Percentiles rank a stretch among this genome's conserved stretches.
Evolutionary conservation across 2,113 vertebrate species (phyloP).

Genomic region (Sigmodon hispidus): DNA sequence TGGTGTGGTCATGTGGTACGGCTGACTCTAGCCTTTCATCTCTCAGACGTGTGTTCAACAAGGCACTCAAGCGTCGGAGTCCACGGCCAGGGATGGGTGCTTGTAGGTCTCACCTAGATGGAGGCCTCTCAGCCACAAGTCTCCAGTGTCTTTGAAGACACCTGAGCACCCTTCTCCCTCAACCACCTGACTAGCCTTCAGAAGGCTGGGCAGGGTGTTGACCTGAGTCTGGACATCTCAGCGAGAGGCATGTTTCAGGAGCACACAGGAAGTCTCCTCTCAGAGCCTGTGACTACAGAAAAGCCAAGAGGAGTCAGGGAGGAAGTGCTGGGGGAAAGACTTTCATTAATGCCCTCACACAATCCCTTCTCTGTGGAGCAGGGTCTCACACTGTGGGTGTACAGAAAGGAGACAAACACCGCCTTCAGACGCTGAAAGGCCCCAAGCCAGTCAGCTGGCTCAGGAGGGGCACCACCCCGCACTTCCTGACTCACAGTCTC

Average conservation of each 20-base stretch:
- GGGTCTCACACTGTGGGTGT: background rate
- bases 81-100: background rate
- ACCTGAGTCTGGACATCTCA: fast-evolving
- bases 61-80: background rate
- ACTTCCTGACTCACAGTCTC: background rate
- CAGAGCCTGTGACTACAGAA: background rate
- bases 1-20: fast-evolving
- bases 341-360: constrained; percentile 33
- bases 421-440: constrained; percentile 68
- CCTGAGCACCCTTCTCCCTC: background rate
- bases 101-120: background rate
- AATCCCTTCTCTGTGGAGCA: constrained; percentile 64
- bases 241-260: background rate
- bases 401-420: constrained; percentile 56
- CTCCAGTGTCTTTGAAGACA: background rate
- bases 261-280: constrained; percentile 20
- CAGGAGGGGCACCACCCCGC: background rate
- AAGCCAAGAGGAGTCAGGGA: background rate
- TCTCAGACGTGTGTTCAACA: background rate
- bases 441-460: constrained; percentile 57
- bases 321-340: background rate
- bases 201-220: background rate
- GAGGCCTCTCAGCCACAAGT: background rate
- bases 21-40: background rate
- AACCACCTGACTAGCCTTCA: background rate